Percentiles rank a stretch among this genome's conserved stretches.
Conservation (phyloP, 2,888 invertebrate genomes). For the Sacculina carcini region DNA sequence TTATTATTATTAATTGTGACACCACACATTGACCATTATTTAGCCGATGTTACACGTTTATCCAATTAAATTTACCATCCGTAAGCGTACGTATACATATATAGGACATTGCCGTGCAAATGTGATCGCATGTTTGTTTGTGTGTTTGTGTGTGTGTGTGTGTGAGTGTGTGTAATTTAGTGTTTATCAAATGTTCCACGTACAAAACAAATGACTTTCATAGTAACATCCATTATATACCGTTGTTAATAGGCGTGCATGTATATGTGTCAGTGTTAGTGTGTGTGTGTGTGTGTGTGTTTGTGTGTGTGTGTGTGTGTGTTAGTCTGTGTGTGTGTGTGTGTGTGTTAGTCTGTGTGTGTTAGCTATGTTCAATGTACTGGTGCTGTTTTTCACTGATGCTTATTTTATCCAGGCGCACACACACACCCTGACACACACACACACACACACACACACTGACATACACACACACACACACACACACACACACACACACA, state of each 20-base stretch:
- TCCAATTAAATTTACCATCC: too few species aligned
- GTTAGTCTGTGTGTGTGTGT: too few species aligned
- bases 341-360: too few species aligned
- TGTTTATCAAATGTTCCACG: background rate
- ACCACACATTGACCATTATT: too few species aligned
- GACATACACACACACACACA: slow-evolving; percentile 2
- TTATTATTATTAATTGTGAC: too few species aligned
- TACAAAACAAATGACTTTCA: background rate
- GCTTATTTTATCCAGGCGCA: background rate
- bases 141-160: slow-evolving; percentile 1
- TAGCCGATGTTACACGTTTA: too few species aligned
- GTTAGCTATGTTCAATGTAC: background rate
- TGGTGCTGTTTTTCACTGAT: background rate
- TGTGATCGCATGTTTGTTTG: too few species aligned
- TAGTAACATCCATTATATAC: background rate
- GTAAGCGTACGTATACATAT: too few species aligned
- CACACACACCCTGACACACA: slow-evolving; percentile 1
- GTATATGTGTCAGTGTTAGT: too few species aligned
- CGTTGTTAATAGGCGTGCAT: background rate
- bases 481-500: slow-evolving; percentile 1
- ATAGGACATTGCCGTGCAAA: too few species aligned
- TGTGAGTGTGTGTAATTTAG: background rate
- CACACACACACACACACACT: background rate
- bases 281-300: too few species aligned
- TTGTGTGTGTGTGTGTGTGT: too few species aligned